Conservation (phyloP, 2,888 invertebrate species). For the Cephalotes varians region DNA sequence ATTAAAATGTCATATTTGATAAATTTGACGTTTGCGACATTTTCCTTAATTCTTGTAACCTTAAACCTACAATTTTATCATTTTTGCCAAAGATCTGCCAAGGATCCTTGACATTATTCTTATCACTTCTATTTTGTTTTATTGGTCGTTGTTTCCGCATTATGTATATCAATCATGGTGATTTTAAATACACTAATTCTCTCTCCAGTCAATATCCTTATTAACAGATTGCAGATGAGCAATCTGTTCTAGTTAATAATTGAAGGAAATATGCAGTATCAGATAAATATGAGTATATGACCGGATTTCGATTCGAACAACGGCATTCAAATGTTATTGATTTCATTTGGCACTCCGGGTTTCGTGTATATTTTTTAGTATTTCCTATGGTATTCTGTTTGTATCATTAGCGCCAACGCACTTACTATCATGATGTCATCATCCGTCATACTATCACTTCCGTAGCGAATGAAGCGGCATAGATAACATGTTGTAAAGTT, state of each 20-base stretch:
- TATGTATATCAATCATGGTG: background rate
- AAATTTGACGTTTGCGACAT: background rate
- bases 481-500: slow-evolving; percentile 10
- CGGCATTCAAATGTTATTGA: slow-evolving; percentile 1
- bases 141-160: background rate
- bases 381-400: slow-evolving; percentile 24
- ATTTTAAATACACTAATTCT: background rate
- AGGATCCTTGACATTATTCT: background rate
- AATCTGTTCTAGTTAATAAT: slow-evolving; percentile 17
- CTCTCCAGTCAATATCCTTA: background rate
- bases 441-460: slow-evolving; percentile 12
- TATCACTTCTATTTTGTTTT: background rate
- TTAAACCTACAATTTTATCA: background rate
- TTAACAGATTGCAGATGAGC: background rate
- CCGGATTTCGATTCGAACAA: slow-evolving; percentile 6
- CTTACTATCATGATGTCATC: slow-evolving; percentile 43
- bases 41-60: background rate
- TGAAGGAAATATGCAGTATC: slow-evolving; percentile 17
- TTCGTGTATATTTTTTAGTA: background rate
- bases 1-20: background rate
- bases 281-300: background rate
- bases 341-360: background rate
- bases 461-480: slow-evolving; percentile 29
- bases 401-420: slow-evolving; percentile 17
- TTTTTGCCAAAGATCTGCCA: background rate